Evolutionary conservation across 2,888 invertebrate genomes (phyloP), one percentile per base, ranked within the genome.

Genomic region (Sinhomidia bicolor): DNA sequence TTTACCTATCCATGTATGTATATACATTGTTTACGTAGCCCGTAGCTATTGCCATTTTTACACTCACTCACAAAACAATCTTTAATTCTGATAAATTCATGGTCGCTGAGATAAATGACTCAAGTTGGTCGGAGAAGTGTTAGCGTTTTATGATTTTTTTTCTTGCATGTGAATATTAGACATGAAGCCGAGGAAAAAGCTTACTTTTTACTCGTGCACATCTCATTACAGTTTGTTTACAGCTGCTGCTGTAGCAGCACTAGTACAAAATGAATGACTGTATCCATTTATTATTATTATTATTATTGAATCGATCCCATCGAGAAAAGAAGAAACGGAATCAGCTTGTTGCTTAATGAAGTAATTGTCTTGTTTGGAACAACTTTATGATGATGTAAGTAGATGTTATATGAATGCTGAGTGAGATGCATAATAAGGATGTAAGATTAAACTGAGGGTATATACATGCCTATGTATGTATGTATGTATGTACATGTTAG

Each of bases 321-420:
- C 65, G 65, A 71, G 44, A 71, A 62, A 51, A n/a, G n/a, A n/a
- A n/a, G n/a, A 71, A 44, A 71, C 71, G 71, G 71, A 71, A 71
- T 44, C 71, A 9, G 23, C 44, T 71, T 71, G 41, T 71, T 71
- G 41, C 41, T 71, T 71, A 71, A 71, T 71, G 71, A 71, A 71
- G 71, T 71, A 71, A 71, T 71, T 71, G 71, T 71, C 71, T 71
- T 71, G 60, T n/a, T 60, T 60, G 41, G 17, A 44, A 71, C 71
- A 71, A 71, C 71, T 71, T 71, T 44, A 71, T 71, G 71, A 71
- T 71, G 62, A 41, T 71, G 71, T 71, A 71, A 71, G 44, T 60
- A 26, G 26, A 60, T 60, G 60, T 23, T 57, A 17, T 57, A 6
- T 3, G 57, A 57, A 57, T 20, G 57, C 7, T n/a, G n/a, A n/a